These are phyloP conservation scores for Lophura swinhoii DNA, from an alignment of 2,797 vertebrate genomes.

Conservation along the genomic window DNA sequence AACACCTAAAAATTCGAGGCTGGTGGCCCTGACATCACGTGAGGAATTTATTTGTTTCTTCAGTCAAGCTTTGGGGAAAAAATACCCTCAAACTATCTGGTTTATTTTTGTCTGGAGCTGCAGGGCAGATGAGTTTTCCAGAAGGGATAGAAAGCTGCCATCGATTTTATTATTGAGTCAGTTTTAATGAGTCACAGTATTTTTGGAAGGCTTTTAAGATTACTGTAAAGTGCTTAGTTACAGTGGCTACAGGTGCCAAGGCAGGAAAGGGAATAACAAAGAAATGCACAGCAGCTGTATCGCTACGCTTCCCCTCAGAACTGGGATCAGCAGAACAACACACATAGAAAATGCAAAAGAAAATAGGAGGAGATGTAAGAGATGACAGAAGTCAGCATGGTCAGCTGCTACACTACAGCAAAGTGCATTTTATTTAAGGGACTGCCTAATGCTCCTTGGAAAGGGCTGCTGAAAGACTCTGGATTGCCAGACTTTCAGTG, in stretches of 20 bases:
- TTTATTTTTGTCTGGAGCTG: slow-evolving; percentile 68
- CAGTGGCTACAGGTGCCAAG: slow-evolving; percentile 74
- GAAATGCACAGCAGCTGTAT: slow-evolving; percentile 69
- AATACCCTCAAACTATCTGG: not conserved
- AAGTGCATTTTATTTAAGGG: slow-evolving; percentile 48
- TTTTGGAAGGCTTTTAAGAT: slow-evolving; percentile 76
- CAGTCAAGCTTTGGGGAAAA: not conserved
- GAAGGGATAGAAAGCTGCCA: slow-evolving; percentile 61
- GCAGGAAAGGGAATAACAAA: slow-evolving; percentile 69
- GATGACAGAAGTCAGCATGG: slow-evolving; percentile 66
- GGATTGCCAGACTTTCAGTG: slow-evolving; percentile 1
- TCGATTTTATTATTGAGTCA: slow-evolving; percentile 73
- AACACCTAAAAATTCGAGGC: not conserved
- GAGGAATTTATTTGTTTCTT: slow-evolving; percentile 27
- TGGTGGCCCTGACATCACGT: not conserved
- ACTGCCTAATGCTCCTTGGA: slow-evolving; percentile 39
- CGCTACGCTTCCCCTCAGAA: slow-evolving; percentile 61
- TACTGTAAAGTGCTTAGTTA: slow-evolving; percentile 75
- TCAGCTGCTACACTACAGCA: slow-evolving; percentile 25
- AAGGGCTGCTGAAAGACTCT: not conserved
- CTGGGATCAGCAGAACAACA: slow-evolving; percentile 68
- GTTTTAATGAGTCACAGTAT: slow-evolving; percentile 75
- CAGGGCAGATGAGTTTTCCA: slow-evolving; percentile 68
- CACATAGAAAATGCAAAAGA: slow-evolving; percentile 41
- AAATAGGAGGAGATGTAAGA: slow-evolving; percentile 66